Percentiles rank a stretch among this genome's conserved stretches.
Conservation (phyloP, 2,797 vertebrate genomes). For the Tragelaphus eurycerus region DNA sequence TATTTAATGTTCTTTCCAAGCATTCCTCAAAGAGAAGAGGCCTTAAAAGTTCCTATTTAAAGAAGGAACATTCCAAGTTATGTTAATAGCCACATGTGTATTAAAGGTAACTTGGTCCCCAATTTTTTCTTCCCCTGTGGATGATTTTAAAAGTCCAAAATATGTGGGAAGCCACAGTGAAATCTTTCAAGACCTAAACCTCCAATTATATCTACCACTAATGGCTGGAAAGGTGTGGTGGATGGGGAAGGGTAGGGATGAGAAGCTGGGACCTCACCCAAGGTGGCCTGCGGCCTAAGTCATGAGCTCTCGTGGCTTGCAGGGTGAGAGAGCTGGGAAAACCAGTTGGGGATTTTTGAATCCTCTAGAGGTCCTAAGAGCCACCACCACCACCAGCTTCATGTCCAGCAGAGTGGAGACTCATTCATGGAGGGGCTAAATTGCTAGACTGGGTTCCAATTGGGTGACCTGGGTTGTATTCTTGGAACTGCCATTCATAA, state of each 20-base stretch:
- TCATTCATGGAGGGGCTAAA: constrained; percentile 51
- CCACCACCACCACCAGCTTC: not conserved
- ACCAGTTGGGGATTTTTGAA: not conserved
- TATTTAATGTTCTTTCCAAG: constrained; percentile 69
- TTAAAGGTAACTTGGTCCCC: constrained; percentile 69
- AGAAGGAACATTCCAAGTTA: constrained; percentile 73
- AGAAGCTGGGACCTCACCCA: constrained; percentile 28
- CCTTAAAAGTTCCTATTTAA: constrained; percentile 72
- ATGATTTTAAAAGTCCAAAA: constrained; percentile 71
- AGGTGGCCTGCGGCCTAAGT: constrained; percentile 60
- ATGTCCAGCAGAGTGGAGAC: not conserved
- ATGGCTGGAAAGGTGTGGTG: constrained; percentile 65
- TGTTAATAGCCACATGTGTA: constrained; percentile 67
- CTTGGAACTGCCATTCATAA: constrained; percentile 60
- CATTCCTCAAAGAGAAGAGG: constrained; percentile 71
- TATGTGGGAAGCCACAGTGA: constrained; percentile 74
- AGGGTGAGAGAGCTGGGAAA: not conserved
- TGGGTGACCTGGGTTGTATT: constrained; percentile 19
- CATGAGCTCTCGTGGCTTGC: not conserved
- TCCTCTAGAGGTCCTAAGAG: constrained; percentile 23
- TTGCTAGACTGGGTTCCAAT: not conserved
- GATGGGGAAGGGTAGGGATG: constrained; percentile 22
- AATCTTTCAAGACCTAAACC: constrained; percentile 73
- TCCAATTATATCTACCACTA: constrained; percentile 63
- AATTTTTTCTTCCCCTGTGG: constrained; percentile 61